Conservation (phyloP, 2,797 vertebrate species). For the Lacerta agilis region DNA sequence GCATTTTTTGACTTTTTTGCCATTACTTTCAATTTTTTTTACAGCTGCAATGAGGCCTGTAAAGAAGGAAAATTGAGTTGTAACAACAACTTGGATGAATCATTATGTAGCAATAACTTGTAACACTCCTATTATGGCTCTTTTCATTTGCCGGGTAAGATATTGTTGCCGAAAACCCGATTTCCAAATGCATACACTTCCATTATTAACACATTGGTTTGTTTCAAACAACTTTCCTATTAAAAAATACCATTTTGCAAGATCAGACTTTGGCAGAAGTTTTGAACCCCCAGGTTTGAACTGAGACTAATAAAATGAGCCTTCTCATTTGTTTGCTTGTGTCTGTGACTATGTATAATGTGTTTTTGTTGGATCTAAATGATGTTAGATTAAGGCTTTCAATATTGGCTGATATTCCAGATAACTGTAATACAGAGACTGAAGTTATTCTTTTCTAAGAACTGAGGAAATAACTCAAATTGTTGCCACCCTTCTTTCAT, state of each 20-base stretch:
- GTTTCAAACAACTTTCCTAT: constrained; percentile 65
- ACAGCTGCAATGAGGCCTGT: constrained; percentile 61
- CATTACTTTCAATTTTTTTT: constrained; percentile 33
- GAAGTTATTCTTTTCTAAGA: constrained; percentile 59
- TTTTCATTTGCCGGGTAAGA: constrained; percentile 73
- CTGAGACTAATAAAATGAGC: constrained; percentile 58
- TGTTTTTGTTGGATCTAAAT: constrained; percentile 62
- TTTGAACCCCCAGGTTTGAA: constrained; percentile 54
- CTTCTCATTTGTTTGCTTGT: constrained; percentile 49
- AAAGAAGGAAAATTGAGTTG: constrained; percentile 65
- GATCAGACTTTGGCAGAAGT: constrained; percentile 56
- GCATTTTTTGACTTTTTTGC: constrained; percentile 29
- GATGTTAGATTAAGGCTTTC: constrained; percentile 59
- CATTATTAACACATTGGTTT: constrained; percentile 59
- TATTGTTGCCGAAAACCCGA: constrained; percentile 61
- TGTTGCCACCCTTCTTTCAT: constrained; percentile 63
- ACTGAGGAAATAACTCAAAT: constrained; percentile 64
- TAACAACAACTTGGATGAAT: constrained; percentile 67
- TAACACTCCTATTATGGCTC: constrained; percentile 70
- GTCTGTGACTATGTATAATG: neutral
- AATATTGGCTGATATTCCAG: constrained; percentile 65
- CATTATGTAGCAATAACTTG: constrained; percentile 61
- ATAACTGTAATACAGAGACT: constrained; percentile 59
- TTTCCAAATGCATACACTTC: constrained; percentile 64
- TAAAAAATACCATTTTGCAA: constrained; percentile 66